These are phyloP conservation scores for Zele albiditarsus DNA, from an alignment of 2,888 invertebrate species.

Conservation along the genomic window DNA sequence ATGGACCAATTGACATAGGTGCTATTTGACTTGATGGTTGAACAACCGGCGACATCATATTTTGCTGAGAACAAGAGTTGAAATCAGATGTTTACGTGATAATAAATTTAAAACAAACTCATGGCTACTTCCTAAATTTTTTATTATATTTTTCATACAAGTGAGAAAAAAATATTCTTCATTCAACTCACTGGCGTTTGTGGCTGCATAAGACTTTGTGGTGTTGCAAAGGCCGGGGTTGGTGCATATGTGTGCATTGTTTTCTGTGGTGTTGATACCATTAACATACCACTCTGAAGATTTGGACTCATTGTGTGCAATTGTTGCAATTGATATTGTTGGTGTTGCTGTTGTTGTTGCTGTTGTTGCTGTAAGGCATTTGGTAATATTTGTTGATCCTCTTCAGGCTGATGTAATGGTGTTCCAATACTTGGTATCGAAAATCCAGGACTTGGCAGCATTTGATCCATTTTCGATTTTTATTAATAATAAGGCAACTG, in stretches of 20 bases:
- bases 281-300: slow-evolving; percentile 77
- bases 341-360: slow-evolving; percentile 79
- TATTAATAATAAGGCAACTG: background rate
- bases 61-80: slow-evolving; percentile 77
- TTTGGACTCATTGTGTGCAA: slow-evolving; percentile 77
- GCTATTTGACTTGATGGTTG: slow-evolving; percentile 78
- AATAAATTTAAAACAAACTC: slow-evolving; percentile 49
- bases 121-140: slow-evolving; percentile 11
- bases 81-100: background rate
- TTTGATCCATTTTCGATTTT: slow-evolving; percentile 84
- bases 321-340: slow-evolving; percentile 73
- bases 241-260: slow-evolving; percentile 84
- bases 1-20: slow-evolving; percentile 81
- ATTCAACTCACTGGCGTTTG: slow-evolving; percentile 84
- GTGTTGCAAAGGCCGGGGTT: slow-evolving; percentile 83
- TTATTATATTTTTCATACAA: background rate
- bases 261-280: slow-evolving; percentile 81
- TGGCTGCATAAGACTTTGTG: slow-evolving; percentile 91
- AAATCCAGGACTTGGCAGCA: slow-evolving; percentile 91
- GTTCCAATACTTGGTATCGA: slow-evolving; percentile 94
- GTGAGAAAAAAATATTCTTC: background rate
- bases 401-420: slow-evolving; percentile 91
- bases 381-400: slow-evolving; percentile 91
- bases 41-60: slow-evolving; percentile 88
- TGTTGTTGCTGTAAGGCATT: slow-evolving; percentile 82